phyloP scores from a whole-genome alignment of 2,797 vertebrate species.

The Mus spretus region DNA sequence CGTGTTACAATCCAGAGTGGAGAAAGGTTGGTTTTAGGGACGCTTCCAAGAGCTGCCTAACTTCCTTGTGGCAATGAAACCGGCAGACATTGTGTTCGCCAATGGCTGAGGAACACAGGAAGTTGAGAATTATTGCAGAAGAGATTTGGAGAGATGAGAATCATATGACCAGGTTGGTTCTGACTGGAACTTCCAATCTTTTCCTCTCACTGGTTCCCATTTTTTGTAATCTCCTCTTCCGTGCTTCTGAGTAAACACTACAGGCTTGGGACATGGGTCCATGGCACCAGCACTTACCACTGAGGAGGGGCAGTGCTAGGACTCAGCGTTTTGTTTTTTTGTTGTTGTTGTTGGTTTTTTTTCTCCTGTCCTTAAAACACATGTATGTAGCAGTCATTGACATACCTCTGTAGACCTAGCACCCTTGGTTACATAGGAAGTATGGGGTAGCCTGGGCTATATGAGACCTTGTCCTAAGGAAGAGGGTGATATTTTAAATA shows the following conservation, averaged over 20 bases:
- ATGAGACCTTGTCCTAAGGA: background rate
- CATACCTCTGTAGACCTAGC: background rate
- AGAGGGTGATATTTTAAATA: background rate
- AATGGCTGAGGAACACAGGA: constrained; percentile 1
- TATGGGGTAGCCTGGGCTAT: background rate
- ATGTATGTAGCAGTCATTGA: background rate
- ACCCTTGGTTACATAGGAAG: background rate
- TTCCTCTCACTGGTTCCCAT: background rate
- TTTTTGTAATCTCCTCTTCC: background rate
- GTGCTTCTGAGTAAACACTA: background rate
- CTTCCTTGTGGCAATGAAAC: background rate
- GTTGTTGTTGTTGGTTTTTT: background rate
- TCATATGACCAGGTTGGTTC: background rate
- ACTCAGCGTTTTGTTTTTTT: background rate
- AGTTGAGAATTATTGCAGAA: constrained; percentile 23
- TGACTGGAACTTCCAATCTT: background rate
- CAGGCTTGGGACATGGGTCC: background rate
- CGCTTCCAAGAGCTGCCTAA: background rate
- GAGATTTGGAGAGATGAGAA: constrained; percentile 26
- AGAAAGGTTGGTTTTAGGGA: constrained; percentile 42
- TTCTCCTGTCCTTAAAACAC: background rate
- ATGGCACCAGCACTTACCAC: background rate
- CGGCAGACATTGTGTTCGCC: constrained; percentile 37
- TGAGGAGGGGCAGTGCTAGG: background rate
- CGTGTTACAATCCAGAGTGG: background rate